Evolutionary conservation across 2,797 vertebrate genomes (phyloP), one percentile per base, ranked within the genome.

Genomic region (Lagocephalus sceleratus): DNA sequence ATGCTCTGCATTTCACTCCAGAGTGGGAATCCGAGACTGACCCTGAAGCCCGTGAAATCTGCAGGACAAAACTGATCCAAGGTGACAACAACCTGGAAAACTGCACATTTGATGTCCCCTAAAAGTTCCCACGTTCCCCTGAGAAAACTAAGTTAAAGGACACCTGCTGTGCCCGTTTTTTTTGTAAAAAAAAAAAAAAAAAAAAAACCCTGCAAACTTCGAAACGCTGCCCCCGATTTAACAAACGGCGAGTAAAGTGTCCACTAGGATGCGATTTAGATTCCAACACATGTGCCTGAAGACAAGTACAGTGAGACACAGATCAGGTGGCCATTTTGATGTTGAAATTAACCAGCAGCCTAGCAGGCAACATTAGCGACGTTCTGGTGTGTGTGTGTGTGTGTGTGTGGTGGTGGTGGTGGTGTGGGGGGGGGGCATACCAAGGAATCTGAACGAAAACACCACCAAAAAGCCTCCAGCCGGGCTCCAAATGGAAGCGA

Each of bases 251-350:
- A 35, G 14, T 35, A 35, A 35, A 14, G 4, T 35, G 5, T 14
- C 14, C 32, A 14, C 3, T 35, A 3, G 12, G 12, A 12, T 35
- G 32, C 12, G 9, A 14, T 14, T 35, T 35, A 3, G 32, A 35
- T 40, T 40, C 17, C 32, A 35, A 54, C 60, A 47, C 49, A 20
- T 77, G 51, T 61, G 58, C 56, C 64, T 62, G 53, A 57, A 74
- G 63, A 78, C 60, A 68, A 81, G 75, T 75, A 78, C 84, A 85
- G 81, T 77, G 62, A 85, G 73, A 81, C 57, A 73, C 66, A 75
- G 81, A 88, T 85, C 80, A 87, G 87, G 87, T 87, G 79, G 86
- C 85, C 84, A 88, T 87, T 88, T 90, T 85, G 85, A 86, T 86
- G 81, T 78, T 83, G 83, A 85, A 88, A 88, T 84, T 83, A 84